Evolutionary conservation across 2,113 vertebrate species (phyloP), one percentile per base, ranked within the genome.

Genomic region (Sylvilagus bachmani): DNA sequence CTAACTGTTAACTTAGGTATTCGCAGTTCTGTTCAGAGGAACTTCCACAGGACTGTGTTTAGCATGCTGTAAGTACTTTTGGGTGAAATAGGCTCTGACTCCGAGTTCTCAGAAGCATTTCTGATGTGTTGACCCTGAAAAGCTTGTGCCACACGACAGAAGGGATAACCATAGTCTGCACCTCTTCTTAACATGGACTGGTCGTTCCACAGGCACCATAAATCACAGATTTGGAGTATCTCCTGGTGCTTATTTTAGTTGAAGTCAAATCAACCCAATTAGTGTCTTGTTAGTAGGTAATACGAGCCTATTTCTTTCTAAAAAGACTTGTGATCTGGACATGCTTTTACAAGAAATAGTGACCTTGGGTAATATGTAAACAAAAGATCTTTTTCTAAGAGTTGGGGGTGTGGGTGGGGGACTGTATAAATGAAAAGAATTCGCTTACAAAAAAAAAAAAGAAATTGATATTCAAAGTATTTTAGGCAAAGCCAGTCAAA

Each of bases 401-500:
- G 97, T 98, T 67, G 96, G 96, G 95, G 87, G 74, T 27, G 25
- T 44, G 81, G 97, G 74, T n/a, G 85, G 91, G 90, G 61, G 14
- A 69, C 94, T 97, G 97, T 98, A 97, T 98, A 97, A 58, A 97
- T 95, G 98, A 96, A 98, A 98, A 98, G 95, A 98, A 98, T 97
- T 97, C 95, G 97, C 98, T 97, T 98, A 97, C 95, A 97, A 94
- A 95, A 94, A 58, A 58, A 70, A 97, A 82, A 89, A 95, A 96
- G 66, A 97, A 97, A 96, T 96, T 97, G 97, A 97, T 97, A 98
- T 97, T 98, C 97, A 97, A 98, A 97, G 97, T 98, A 98, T 98
- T 98, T 98, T 98, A 98, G 98, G 98, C 98, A 98, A 98, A 98
- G 98, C 97, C 98, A 98, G 98, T 98, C 98, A 98, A 98, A 98